These are phyloP conservation scores for Lithophane ornitopus DNA, from an alignment of 2,888 invertebrate genomes.

Conservation along the genomic window DNA sequence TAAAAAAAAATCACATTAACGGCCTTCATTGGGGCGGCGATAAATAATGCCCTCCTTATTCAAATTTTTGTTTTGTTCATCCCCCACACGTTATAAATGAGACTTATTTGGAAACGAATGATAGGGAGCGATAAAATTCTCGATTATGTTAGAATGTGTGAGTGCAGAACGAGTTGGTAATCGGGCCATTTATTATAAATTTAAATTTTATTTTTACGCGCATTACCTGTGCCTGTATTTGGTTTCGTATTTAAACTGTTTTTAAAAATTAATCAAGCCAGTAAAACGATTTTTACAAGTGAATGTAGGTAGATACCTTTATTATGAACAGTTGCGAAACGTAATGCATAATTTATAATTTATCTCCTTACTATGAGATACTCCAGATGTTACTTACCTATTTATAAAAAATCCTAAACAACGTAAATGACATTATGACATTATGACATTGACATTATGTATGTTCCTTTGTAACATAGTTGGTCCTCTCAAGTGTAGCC, in stretches of 20 bases:
- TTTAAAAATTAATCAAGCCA: slow-evolving; percentile 9
- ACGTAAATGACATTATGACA: too few relatives aligned
- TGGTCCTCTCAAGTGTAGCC: not conserved
- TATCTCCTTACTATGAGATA: not conserved
- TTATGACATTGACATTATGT: not conserved
- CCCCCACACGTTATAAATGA: slow-evolving; percentile 89
- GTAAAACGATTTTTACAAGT: not conserved
- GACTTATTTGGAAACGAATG: slow-evolving; percentile 89
- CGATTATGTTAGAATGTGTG: slow-evolving; percentile 80
- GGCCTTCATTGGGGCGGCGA: slow-evolving; percentile 90
- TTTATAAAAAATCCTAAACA: not conserved
- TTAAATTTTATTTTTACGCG: slow-evolving; percentile 61
- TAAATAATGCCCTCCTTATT: slow-evolving; percentile 91
- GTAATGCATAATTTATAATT: not conserved
- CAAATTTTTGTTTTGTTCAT: slow-evolving; percentile 90
- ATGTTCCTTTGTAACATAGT: not conserved
- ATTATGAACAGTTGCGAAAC: not conserved
- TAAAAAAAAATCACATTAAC: slow-evolving; percentile 91
- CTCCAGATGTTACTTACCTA: too few relatives aligned
- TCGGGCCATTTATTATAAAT: slow-evolving; percentile 68
- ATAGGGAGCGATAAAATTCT: slow-evolving; percentile 88
- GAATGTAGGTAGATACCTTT: not conserved
- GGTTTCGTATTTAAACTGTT: slow-evolving; percentile 38
- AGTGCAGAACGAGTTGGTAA: slow-evolving; percentile 70
- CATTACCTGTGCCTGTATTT: slow-evolving; percentile 60